These are phyloP conservation scores for Lycorma delicatula DNA, from an alignment of 1,140 invertebrate genomes.

Conservation along the genomic window DNA sequence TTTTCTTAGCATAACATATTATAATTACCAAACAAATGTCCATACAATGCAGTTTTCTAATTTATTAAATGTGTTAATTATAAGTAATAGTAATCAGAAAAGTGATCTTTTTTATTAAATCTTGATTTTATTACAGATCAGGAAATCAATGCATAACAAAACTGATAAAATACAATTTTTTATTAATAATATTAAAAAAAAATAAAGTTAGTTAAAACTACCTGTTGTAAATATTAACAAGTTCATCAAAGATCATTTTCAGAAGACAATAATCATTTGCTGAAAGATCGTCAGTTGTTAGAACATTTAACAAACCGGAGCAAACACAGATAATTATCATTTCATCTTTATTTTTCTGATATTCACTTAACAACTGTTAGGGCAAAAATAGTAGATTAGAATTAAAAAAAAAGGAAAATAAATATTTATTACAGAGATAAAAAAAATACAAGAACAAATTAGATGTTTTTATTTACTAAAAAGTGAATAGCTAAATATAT, in stretches of 20 bases:
- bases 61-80: not conserved
- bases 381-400: not conserved
- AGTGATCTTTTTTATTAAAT: not conserved
- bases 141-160: not conserved
- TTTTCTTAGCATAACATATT: too few species aligned
- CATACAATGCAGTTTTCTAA: not conserved
- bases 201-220: not conserved
- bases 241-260: constrained; percentile 20
- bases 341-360: not conserved
- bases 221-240: not conserved
- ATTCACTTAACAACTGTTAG: not conserved
- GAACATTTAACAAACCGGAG: constrained; percentile 12
- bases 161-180: not conserved
- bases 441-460: not conserved
- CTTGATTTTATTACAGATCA: not conserved
- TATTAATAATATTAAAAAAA: not conserved
- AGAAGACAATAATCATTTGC: not conserved
- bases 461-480: not conserved
- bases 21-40: not conserved
- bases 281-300: not conserved
- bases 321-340: constrained; percentile 12
- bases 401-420: not conserved
- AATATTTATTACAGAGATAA: not conserved
- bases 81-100: not conserved
- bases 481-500: not conserved